Evolutionary conservation across 1,140 invertebrate species (phyloP).

Genomic region (Cherax destructor): DNA sequence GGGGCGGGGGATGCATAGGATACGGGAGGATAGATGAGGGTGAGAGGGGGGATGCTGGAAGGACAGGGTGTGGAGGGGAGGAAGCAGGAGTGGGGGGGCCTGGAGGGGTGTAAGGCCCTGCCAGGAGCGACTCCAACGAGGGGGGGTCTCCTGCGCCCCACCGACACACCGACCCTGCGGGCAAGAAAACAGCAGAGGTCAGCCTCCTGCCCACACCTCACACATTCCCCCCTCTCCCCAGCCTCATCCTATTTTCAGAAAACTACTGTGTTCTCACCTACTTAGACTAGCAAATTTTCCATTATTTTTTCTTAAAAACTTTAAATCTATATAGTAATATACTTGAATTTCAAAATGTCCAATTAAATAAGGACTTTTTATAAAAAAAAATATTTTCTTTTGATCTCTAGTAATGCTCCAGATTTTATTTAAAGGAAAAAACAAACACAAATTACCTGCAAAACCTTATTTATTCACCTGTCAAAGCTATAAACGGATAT

Average conservation of each 20-base stretch:
- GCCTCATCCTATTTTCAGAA: slow-evolving; percentile 10
- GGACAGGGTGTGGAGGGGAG: slow-evolving; percentile 42
- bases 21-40: slow-evolving; percentile 38
- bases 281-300: background rate
- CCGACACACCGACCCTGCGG: slow-evolving; percentile 69
- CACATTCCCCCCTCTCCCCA: background rate
- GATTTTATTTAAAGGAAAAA: slow-evolving; percentile 13
- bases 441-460: slow-evolving; percentile 49
- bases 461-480: slow-evolving; percentile 67
- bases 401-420: background rate
- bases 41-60: slow-evolving; percentile 41
- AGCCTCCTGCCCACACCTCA: slow-evolving; percentile 49
- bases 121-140: slow-evolving; percentile 63
- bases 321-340: background rate
- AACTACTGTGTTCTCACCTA: slow-evolving; percentile 1
- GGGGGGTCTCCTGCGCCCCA: slow-evolving; percentile 61
- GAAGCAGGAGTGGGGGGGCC: slow-evolving; percentile 64
- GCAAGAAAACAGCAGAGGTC: slow-evolving; percentile 69
- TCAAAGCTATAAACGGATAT: slow-evolving; percentile 67
- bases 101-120: slow-evolving; percentile 59
- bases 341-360: background rate
- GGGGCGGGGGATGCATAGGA: slow-evolving; percentile 55
- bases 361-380: background rate
- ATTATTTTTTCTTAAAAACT: background rate
- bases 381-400: background rate